Conservation (phyloP, 2,888 invertebrate species). For the Coelogynopora nodosa region DNA sequence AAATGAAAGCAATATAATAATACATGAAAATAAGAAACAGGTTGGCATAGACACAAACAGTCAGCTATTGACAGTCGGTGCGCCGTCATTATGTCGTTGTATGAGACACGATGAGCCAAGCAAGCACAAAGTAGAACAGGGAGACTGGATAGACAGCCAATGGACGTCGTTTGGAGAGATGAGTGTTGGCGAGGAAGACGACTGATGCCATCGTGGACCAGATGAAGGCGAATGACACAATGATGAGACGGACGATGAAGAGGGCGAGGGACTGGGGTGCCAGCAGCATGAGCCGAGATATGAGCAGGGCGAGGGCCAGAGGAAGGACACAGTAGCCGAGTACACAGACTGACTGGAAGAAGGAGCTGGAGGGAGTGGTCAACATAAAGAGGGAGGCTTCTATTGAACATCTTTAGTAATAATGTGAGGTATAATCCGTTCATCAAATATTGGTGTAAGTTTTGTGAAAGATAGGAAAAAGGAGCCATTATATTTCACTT, state of each 20-base stretch:
- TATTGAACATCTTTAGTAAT: no score
- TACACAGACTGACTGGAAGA: slow-evolving; percentile 86
- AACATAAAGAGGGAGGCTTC: no score
- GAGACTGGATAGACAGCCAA: slow-evolving; percentile 92
- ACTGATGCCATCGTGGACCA: slow-evolving; percentile 98
- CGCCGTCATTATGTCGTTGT: slow-evolving; percentile 41
- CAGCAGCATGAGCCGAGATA: slow-evolving; percentile 75
- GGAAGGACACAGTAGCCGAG: slow-evolving; percentile 93
- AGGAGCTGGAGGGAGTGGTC: slow-evolving; percentile 64
- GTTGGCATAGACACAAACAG: no score
- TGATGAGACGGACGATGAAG: slow-evolving; percentile 76
- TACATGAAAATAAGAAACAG: no score
- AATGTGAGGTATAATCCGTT: no score
- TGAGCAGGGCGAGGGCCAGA: slow-evolving; percentile 76
- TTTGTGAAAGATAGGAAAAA: no score
- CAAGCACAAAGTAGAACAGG: slow-evolving; percentile 85
- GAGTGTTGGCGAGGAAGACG: slow-evolving; percentile 87
- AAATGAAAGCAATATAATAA: no score
- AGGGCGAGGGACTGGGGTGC: slow-evolving; percentile 66
- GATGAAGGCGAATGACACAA: slow-evolving; percentile 78
- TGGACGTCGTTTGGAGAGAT: slow-evolving; percentile 80
- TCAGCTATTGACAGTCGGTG: no score
- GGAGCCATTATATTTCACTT: no score
- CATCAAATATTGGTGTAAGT: no score
- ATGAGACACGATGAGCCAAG: slow-evolving; percentile 65